These are phyloP conservation scores for Leucopternis melanops DNA, from an alignment of 2,113 vertebrate genomes.

Conservation along the genomic window DNA sequence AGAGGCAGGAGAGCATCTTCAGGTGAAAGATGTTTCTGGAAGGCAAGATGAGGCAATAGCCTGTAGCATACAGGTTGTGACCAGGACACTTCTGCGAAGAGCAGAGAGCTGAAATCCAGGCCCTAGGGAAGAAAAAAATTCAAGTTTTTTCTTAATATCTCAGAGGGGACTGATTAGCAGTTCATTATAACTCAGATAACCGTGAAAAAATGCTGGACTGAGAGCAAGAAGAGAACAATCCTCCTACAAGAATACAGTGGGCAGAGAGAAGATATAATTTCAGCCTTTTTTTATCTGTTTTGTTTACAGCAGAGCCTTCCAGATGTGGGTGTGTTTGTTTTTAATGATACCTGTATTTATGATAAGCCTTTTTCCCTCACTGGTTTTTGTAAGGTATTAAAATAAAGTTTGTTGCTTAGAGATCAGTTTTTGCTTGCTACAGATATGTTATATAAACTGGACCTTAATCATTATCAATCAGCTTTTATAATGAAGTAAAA, in stretches of 20 bases:
- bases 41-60: neutral
- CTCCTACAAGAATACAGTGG: neutral
- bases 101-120: neutral
- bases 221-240: neutral
- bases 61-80: accelerated
- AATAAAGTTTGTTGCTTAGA: neutral
- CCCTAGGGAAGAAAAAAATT: neutral
- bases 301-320: neutral
- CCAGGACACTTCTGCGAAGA: neutral
- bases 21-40: neutral
- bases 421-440: neutral
- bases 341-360: neutral
- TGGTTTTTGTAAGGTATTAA: neutral
- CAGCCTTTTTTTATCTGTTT: neutral
- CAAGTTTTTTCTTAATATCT: neutral
- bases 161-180: neutral
- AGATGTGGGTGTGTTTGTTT: neutral
- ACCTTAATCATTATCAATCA: neutral
- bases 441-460: neutral
- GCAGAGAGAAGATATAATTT: neutral
- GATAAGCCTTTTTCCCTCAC: neutral
- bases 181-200: neutral
- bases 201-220: neutral
- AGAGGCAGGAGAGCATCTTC: neutral
- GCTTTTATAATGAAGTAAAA: neutral